Percentiles rank a stretch among this genome's conserved stretches.
Evolutionary conservation across 2,797 vertebrate genomes (phyloP).

Genomic region (Phoebastria nigripes): DNA sequence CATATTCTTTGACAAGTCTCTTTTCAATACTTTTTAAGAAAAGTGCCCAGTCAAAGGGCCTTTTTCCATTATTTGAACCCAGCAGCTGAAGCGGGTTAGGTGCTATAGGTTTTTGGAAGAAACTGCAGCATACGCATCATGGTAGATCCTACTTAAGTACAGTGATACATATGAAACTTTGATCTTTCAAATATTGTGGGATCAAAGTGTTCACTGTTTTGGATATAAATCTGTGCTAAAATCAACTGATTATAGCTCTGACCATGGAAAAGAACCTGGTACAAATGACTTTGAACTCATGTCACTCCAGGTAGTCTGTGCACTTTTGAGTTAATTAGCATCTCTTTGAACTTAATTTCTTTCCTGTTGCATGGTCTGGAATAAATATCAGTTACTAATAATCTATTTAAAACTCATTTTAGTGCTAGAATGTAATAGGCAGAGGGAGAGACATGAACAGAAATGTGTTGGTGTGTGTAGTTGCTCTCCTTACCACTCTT

Average conservation of each 20-base stretch:
- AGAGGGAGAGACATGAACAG: neutral
- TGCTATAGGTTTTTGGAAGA: conserved; percentile 21
- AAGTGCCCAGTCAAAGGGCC: neutral
- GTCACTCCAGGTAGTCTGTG: conserved; percentile 41
- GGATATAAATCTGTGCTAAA: conserved; percentile 63
- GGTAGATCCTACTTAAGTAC: conserved; percentile 37
- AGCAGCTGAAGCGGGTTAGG: neutral
- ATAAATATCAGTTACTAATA: conserved; percentile 59
- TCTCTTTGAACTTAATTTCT: conserved; percentile 72
- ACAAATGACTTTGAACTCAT: conserved; percentile 70
- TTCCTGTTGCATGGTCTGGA: conserved; percentile 46
- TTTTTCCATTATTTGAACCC: neutral
- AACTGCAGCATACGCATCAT: neutral
- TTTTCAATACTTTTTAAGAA: neutral
- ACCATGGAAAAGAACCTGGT: conserved; percentile 51
- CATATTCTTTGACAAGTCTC: neutral
- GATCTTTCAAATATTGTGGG: conserved; percentile 65
- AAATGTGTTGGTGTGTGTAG: neutral
- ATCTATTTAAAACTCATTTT: conserved; percentile 56
- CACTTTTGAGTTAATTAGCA: conserved; percentile 66
- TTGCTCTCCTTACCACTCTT: neutral
- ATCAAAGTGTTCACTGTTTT: conserved; percentile 73
- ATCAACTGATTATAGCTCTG: conserved; percentile 68
- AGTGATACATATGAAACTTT: conserved; percentile 66
- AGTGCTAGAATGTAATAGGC: conserved; percentile 14